Evolutionary conservation across 2,888 invertebrate genomes (phyloP).

Genomic region (Callinectes sapidus): DNA sequence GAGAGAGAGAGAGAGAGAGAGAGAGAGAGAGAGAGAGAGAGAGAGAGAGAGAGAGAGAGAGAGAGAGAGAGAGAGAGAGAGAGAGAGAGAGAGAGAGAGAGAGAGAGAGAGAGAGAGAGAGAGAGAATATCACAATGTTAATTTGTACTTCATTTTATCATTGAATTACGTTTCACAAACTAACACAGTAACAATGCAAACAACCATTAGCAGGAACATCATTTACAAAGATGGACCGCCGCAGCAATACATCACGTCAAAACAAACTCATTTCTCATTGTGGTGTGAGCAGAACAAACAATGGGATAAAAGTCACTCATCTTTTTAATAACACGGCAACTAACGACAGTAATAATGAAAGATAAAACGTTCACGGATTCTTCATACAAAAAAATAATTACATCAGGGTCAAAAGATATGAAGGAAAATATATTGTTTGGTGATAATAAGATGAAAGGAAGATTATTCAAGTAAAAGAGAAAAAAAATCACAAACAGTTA

Average conservation of each 20-base stretch:
- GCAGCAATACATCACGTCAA: not conserved
- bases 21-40: slow-evolving; percentile 42
- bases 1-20: slow-evolving; percentile 34
- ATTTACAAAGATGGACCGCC: not conserved
- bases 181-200: not conserved
- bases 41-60: slow-evolving; percentile 13
- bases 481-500: too few relatives aligned
- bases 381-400: too few relatives aligned
- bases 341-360: not conserved
- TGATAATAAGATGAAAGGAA: too few relatives aligned
- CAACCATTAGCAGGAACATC: not conserved
- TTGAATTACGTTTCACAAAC: too few relatives aligned
- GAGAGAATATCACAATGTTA: too few relatives aligned
- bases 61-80: not conserved
- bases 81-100: slow-evolving; percentile 5
- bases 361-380: not conserved
- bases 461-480: too few relatives aligned
- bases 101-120: not conserved
- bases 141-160: too few relatives aligned
- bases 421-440: too few relatives aligned
- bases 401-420: too few relatives aligned
- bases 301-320: not conserved
- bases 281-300: not conserved
- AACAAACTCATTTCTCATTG: not conserved
- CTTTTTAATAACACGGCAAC: not conserved